Evolutionary conservation across 2,888 invertebrate species (phyloP).

Genomic region (Zaprionus bogoriensis): DNA sequence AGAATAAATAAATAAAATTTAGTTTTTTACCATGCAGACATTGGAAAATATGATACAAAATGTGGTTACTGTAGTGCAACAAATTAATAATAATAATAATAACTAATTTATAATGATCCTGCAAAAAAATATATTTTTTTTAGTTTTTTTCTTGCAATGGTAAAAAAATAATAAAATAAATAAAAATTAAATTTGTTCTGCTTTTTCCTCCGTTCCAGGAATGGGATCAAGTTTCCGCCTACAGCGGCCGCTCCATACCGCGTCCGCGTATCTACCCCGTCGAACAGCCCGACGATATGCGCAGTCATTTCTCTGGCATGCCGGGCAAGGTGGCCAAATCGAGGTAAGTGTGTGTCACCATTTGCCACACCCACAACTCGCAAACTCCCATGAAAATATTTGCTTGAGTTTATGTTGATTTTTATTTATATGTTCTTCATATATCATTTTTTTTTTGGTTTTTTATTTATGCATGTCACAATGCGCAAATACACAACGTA

Average conservation of each 20-base stretch:
- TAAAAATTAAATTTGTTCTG: too few species aligned
- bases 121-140: too few species aligned
- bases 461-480: conserved; percentile 37
- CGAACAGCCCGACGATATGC: conserved; percentile 89
- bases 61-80: too few species aligned
- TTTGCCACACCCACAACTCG: background rate
- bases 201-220: conserved; percentile 83
- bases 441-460: conserved; percentile 33
- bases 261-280: conserved; percentile 92
- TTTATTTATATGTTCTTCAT: conserved; percentile 41
- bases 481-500: conserved; percentile 8
- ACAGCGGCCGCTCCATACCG: conserved; percentile 94
- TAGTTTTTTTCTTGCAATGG: too few species aligned
- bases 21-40: too few species aligned
- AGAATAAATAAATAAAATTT: too few species aligned
- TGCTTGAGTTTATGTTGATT: conserved; percentile 30
- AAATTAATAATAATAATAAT: too few species aligned
- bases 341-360: conserved; percentile 80
- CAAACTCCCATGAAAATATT: conserved; percentile 15
- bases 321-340: conserved; percentile 83
- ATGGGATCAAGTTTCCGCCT: conserved; percentile 95
- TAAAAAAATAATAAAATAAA: too few species aligned
- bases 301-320: conserved; percentile 90
- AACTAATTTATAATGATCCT: too few species aligned
- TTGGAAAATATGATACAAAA: too few species aligned